Percentiles rank a stretch among this genome's conserved stretches.
phyloP scores from a whole-genome alignment of 2,888 invertebrate species.

The Phaonia tiefii region DNA sequence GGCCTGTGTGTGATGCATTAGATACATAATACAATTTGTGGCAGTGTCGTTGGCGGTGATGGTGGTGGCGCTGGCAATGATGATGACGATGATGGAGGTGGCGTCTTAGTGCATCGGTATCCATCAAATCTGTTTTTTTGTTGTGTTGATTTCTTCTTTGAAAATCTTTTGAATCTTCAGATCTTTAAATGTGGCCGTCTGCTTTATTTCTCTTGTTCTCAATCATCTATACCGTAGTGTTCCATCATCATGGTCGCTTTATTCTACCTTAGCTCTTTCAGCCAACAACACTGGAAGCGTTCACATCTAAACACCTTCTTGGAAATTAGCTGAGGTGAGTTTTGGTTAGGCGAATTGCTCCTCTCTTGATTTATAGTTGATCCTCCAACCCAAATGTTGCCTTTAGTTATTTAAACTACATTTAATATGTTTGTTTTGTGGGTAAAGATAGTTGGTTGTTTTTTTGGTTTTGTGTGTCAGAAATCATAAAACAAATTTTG shows the following conservation, averaged over 20 bases:
- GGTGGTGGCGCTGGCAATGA: not conserved
- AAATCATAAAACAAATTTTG: conserved; percentile 34
- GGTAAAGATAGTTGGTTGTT: no score
- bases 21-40: conserved; percentile 25
- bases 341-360: conserved; percentile 44
- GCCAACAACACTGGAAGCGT: conserved; percentile 76
- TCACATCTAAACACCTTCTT: conserved; percentile 76
- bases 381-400: conserved; percentile 36
- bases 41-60: conserved; percentile 29
- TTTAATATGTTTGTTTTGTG: conserved; percentile 47
- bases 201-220: not conserved
- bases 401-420: conserved; percentile 62
- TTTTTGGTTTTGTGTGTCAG: not conserved
- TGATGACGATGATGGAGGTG: conserved; percentile 58
- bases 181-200: not conserved
- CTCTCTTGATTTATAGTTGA: conserved; percentile 28
- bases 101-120: conserved; percentile 60
- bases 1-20: conserved; percentile 20
- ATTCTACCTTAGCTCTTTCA: conserved; percentile 32
- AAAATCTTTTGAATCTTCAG: not conserved
- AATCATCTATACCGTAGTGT: no score
- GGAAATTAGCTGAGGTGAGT: conserved; percentile 70
- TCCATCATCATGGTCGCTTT: not conserved
- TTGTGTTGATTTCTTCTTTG: conserved; percentile 33
- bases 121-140: conserved; percentile 35